These are phyloP conservation scores for Vanacampus margaritifer DNA, from an alignment of 2,113 vertebrate species.

Conservation along the genomic window DNA sequence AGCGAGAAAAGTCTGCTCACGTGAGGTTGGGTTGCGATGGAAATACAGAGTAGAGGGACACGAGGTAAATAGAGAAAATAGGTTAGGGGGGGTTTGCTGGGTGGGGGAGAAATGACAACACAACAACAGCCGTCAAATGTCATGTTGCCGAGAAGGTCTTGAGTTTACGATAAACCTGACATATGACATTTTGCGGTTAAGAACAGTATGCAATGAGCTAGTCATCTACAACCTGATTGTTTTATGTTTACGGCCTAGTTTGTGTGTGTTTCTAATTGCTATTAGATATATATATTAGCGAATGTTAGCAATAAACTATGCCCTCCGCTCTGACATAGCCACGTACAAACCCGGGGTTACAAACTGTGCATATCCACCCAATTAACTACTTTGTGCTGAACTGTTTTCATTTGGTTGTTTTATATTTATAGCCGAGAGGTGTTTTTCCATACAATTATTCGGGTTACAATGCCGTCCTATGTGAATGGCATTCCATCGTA, in stretches of 20 bases:
- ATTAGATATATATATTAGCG: neutral
- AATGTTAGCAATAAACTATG: neutral
- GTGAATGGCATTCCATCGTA: too few relatives aligned
- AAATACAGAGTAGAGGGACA: neutral
- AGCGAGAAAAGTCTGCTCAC: neutral
- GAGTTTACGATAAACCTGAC: neutral
- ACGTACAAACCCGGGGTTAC: neutral
- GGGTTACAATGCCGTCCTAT: too few relatives aligned
- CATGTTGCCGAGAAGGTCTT: neutral
- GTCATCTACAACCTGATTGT: neutral
- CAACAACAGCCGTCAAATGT: neutral
- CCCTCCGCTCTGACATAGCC: too few relatives aligned
- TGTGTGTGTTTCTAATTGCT: neutral
- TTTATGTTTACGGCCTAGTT: neutral
- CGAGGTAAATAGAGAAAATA: neutral
- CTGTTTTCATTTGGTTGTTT: neutral
- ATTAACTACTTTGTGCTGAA: neutral
- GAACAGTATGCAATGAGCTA: neutral
- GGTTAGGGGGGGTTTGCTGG: neutral
- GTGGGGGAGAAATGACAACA: neutral
- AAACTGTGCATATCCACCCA: neutral
- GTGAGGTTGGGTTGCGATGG: neutral
- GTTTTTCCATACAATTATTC: too few relatives aligned
- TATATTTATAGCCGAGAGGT: neutral
- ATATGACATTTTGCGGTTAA: neutral